Conservation (phyloP, 2,888 invertebrate genomes). For the Acronicta alni region DNA sequence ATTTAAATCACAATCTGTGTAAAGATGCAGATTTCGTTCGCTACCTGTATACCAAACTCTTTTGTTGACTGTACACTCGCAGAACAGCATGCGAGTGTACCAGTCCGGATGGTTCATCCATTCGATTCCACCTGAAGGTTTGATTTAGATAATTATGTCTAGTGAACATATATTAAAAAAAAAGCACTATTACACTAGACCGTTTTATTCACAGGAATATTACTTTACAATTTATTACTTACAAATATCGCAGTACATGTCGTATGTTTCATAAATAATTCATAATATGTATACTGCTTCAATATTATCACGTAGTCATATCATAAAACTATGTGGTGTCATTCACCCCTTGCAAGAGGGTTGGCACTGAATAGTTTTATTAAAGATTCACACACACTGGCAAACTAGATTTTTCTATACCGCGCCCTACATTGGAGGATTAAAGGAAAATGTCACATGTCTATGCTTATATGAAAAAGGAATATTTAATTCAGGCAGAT, state of each 20-base stretch:
- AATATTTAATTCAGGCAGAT: neutral
- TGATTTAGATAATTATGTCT: too few species aligned
- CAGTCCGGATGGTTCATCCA: too few species aligned
- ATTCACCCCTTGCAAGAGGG: slow-evolving; percentile 51
- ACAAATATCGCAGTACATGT: slow-evolving; percentile 47
- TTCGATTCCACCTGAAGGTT: too few species aligned
- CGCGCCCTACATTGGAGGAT: slow-evolving; percentile 38
- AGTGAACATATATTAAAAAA: too few species aligned
- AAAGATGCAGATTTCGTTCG: too few species aligned
- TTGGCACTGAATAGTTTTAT: slow-evolving; percentile 52
- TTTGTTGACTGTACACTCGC: too few species aligned
- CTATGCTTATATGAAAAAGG: neutral
- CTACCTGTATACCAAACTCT: too few species aligned
- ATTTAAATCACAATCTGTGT: too few species aligned
- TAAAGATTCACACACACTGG: slow-evolving; percentile 50
- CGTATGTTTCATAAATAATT: slow-evolving; percentile 69
- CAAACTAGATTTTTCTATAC: slow-evolving; percentile 24
- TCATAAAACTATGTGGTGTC: slow-evolving; percentile 57
- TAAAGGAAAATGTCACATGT: slow-evolving; percentile 18
- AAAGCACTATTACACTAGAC: slow-evolving; percentile 9
- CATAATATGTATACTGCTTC: slow-evolving; percentile 59
- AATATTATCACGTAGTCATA: slow-evolving; percentile 52
- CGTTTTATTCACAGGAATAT: slow-evolving; percentile 12
- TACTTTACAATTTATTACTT: slow-evolving; percentile 19
- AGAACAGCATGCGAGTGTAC: too few species aligned